A percentile compares a stretch with the other conserved stretches of the same genome.
Conservation (phyloP, 2,888 invertebrate species). For the Caenorhabditis sinica region DNA sequence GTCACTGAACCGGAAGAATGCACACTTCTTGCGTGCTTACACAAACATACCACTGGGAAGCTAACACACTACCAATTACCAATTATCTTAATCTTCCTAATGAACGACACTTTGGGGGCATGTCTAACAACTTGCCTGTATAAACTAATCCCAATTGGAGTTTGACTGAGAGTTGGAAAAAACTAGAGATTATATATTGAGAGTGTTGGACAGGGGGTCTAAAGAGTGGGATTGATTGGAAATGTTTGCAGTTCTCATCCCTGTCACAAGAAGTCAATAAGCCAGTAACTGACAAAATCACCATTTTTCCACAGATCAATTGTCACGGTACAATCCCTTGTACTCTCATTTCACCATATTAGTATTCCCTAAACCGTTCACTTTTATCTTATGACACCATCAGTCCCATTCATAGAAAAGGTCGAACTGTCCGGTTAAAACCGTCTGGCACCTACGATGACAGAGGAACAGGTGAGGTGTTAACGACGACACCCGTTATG, state of each 20-base stretch:
- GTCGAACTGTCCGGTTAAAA: slow-evolving; percentile 24
- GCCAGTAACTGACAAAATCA: no score
- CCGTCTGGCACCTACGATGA: slow-evolving; percentile 48
- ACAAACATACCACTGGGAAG: slow-evolving; percentile 54
- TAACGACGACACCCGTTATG: slow-evolving; percentile 56
- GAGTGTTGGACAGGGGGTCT: no score
- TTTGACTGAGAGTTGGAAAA: neutral
- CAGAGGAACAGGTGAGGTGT: slow-evolving; percentile 61
- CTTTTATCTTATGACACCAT: slow-evolving; percentile 6
- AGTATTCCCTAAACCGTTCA: neutral
- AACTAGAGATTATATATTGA: no score
- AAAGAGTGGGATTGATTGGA: no score
- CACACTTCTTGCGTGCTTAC: slow-evolving; percentile 68
- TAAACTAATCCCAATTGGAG: neutral
- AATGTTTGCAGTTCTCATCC: no score
- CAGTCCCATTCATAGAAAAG: neutral
- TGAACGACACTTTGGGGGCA: slow-evolving; percentile 43
- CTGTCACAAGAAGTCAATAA: no score
- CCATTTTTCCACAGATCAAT: no score
- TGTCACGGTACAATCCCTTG: neutral
- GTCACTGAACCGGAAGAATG: slow-evolving; percentile 68
- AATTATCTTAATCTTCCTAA: slow-evolving; percentile 45
- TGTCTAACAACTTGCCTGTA: slow-evolving; percentile 9
- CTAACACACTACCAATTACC: slow-evolving; percentile 58
- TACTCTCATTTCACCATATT: neutral